phyloP scores from a whole-genome alignment of 2,888 invertebrate genomes.

The Epirrita christyi region DNA sequence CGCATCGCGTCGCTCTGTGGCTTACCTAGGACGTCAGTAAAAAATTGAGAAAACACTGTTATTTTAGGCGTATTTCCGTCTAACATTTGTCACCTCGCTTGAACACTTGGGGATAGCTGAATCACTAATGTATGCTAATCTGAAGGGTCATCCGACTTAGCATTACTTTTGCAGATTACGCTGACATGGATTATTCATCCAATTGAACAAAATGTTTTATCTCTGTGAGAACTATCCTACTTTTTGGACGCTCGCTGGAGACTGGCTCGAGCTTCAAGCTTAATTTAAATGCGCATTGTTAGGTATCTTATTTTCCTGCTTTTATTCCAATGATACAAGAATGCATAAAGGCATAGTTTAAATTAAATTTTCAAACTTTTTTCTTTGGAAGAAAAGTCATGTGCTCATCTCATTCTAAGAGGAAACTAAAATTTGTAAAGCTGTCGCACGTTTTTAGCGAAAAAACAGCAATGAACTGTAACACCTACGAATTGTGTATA shows the following conservation, averaged over 20 bases:
- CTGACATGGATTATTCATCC: slow-evolving; percentile 31
- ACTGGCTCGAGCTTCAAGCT: slow-evolving; percentile 10
- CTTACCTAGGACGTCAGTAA: slow-evolving; percentile 3
- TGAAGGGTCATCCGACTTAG: slow-evolving; percentile 25
- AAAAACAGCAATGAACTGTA: too few species aligned
- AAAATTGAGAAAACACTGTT: slow-evolving; percentile 27
- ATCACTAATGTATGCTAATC: slow-evolving; percentile 33
- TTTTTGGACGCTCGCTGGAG: slow-evolving; percentile 16
- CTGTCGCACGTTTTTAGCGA: too few species aligned
- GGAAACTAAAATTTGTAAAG: too few species aligned
- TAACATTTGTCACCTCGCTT: slow-evolving; percentile 31
- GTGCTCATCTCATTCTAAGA: too few species aligned
- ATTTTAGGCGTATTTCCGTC: slow-evolving; percentile 24
- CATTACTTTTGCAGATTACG: slow-evolving; percentile 21
- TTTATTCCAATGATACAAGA: slow-evolving; percentile 1
- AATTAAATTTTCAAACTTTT: neutral
- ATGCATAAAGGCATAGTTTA: neutral
- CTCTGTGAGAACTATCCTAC: slow-evolving; percentile 9
- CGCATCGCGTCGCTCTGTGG: neutral
- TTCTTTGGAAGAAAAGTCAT: too few species aligned
- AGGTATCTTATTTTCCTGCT: slow-evolving; percentile 7
- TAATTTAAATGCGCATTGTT: slow-evolving; percentile 21
- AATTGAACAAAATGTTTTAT: slow-evolving; percentile 25
- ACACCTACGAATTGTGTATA: too few species aligned
- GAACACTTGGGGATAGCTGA: slow-evolving; percentile 22